These are phyloP conservation scores for Limenitis camilla DNA, from an alignment of 2,888 invertebrate species.

Conservation along the genomic window DNA sequence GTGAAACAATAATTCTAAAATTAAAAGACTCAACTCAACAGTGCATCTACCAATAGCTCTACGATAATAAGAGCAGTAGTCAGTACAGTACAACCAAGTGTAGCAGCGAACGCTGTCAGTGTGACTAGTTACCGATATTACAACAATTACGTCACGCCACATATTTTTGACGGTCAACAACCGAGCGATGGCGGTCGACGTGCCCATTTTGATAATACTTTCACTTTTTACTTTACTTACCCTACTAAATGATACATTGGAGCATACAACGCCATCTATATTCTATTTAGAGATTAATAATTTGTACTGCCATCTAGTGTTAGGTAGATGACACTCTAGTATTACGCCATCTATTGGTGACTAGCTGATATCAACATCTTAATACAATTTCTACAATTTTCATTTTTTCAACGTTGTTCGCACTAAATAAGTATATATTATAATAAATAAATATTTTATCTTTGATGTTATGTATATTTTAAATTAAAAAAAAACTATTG, in stretches of 20 bases:
- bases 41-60: background rate
- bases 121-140: conserved; percentile 26
- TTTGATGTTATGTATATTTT: too few relatives aligned
- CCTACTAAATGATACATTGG: background rate
- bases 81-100: background rate
- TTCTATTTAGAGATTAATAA: background rate
- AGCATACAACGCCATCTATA: background rate
- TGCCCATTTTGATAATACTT: conserved; percentile 48
- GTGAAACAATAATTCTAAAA: too few relatives aligned
- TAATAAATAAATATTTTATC: too few relatives aligned
- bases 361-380: conserved; percentile 19
- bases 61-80: too few relatives aligned
- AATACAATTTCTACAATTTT: background rate
- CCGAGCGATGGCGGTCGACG: conserved; percentile 54
- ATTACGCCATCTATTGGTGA: conserved; percentile 30
- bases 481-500: too few relatives aligned
- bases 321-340: conserved; percentile 21
- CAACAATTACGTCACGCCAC: conserved; percentile 43
- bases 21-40: too few relatives aligned
- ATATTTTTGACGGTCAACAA: conserved; percentile 68
- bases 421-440: background rate
- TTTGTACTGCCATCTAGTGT: conserved; percentile 34
- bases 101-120: conserved; percentile 21
- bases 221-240: conserved; percentile 45
- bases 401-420: background rate